Base-by-base conservation (phyloP, 2,113 vertebrate genomes). In the Geothlypis trichas region DNA sequence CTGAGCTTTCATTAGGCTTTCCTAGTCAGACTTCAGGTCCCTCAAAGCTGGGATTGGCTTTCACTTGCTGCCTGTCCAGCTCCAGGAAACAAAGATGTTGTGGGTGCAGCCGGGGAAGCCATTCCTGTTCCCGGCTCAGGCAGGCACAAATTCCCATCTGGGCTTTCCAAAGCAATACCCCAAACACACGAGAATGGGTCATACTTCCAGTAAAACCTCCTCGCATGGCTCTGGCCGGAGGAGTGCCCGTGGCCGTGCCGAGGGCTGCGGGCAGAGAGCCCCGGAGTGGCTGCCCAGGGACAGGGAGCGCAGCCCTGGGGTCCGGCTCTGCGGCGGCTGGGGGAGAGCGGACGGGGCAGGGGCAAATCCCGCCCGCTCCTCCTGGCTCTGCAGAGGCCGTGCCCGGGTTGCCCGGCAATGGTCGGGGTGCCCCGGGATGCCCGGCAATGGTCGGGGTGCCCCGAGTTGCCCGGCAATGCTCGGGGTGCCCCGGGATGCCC, bases 291-390 rank as follows among this genome's bases (percentile, higher is more conserved):
- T 23, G n/a, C 13, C 2, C 3, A 5, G 39, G 41, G 18, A 10
- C 62, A 31, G 31, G 30, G 39, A 28, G 17, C 0, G 1, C 59
- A 3, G 2, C 9, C 1, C 42, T 17, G 41, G 11, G 9, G 7
- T 0, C 35, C 1, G 47, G 4, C 37, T 37, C 18, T 15, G 15
- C 10, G 41, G 17, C 4, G 19, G 8, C 52, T 1, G 44, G 3
- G n/a, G 33, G 17, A 19, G 14, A 19, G 10, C 0, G 1, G 26
- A 21, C 7, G 16, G 6, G 44, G 13, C 1, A 33, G 13, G 6
- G 44, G 22, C 6, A 41, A 26, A 59, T 3, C 26, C 44, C 19
- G 2, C 10, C 55, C 4, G 4, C 4, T 68, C 72, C 14, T 37
- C 62, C 6, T 0, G 26, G 26, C 19, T n/a, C 58, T 5, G 5